Conservation (phyloP, 2,888 invertebrate species). For the Crioceris asparagi region DNA sequence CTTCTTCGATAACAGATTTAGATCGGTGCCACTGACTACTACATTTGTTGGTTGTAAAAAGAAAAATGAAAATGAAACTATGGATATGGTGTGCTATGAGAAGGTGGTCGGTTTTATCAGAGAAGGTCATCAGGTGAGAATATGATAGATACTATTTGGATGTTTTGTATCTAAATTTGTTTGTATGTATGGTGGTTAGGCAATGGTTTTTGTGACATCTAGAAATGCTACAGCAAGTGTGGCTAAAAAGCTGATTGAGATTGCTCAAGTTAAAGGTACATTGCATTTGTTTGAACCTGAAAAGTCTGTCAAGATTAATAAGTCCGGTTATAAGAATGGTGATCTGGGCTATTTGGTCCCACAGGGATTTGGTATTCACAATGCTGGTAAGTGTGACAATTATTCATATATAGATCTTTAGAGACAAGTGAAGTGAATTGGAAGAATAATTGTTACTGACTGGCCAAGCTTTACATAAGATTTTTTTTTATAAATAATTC, state of each 20-base stretch:
- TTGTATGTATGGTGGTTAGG: conserved; percentile 19
- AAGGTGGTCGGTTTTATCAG: conserved; percentile 73
- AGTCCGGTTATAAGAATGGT: conserved; percentile 66
- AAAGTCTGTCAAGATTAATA: conserved; percentile 56
- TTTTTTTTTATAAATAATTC: too few relatives aligned
- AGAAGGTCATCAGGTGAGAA: conserved; percentile 74
- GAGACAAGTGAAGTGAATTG: too few relatives aligned
- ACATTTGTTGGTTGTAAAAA: conserved; percentile 58
- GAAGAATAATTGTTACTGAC: too few relatives aligned
- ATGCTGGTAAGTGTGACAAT: conserved; percentile 63
- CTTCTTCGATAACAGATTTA: conserved; percentile 76
- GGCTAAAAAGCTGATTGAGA: conserved; percentile 72
- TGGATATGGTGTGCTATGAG: conserved; percentile 90
- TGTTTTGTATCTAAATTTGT: not conserved
- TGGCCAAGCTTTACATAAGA: too few relatives aligned
- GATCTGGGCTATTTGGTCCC: conserved; percentile 74
- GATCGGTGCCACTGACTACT: conserved; percentile 90
- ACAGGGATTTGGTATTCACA: conserved; percentile 87
- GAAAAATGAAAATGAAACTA: conserved; percentile 49
- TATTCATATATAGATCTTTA: not conserved
- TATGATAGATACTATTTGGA: not conserved
- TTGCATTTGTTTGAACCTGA: conserved; percentile 58
- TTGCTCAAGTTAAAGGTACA: conserved; percentile 67
- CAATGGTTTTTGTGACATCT: conserved; percentile 98
- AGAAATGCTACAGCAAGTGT: conserved; percentile 90